Base-by-base conservation (phyloP, 2,113 vertebrate genomes). In the Parus major region DNA sequence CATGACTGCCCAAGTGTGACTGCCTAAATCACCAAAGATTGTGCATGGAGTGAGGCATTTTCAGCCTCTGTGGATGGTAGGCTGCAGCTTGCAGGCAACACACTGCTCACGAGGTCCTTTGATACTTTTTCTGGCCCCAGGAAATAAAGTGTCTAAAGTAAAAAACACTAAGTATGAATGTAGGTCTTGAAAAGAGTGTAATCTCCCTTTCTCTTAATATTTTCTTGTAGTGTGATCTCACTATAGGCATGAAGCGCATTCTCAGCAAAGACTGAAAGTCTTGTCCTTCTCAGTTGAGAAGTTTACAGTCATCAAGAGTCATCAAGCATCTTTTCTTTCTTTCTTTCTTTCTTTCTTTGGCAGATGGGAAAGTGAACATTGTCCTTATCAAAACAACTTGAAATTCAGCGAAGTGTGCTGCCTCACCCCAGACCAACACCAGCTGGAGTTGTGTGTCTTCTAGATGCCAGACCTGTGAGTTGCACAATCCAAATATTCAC, bases 1-100 rank as follows among this genome's bases (percentile, higher is more conserved):
- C 6, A 16, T 36, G 0, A 0, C n/a, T 36, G 35, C 56, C n/a
- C 29, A 0, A 11, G 13, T 5, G 27, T 12, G 24, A 33, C 41
- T 50, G 44, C 10, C 63, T 49, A 47, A 15, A 11, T 6, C 15
- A 8, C 28, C 31, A 39, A 39, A 39, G 11, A 39, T 39, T 39
- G 0, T 63, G 25, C 24, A 12, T 0, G 0, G 22, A 79, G 44
- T 19, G 49, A 92, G 49, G 18, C 11, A 49, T 36, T 75, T 53
- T 80, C 82, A 92, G 35, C 28, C 49, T 61, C 18, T 64, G 46
- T 15, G 53, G 28, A 31, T 64, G 53, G 29, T 19, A 63, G 72
- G 39, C 52, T 63, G 64, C 66, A 56, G 42, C 49, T 90, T 46
- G 50, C 29, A 77, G 39, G 63, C 50, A 73, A 9, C n/a, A 41